These are phyloP conservation scores for Neolamprologus ventralis DNA, from an alignment of 2,113 vertebrate genomes.

Conservation along the genomic window DNA sequence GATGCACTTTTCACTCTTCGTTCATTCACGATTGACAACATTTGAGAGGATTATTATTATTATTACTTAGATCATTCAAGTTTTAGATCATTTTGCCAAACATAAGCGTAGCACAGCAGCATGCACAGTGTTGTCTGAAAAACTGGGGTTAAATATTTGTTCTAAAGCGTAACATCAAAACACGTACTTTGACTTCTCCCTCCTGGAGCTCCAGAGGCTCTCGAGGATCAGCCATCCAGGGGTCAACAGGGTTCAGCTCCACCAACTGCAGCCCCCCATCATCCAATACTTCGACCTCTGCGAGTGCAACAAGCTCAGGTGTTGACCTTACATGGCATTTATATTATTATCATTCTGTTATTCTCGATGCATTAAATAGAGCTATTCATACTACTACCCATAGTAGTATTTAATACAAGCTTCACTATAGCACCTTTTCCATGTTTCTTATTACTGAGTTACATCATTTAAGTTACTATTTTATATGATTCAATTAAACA, in stretches of 20 bases:
- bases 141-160: neutral
- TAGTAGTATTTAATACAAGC: neutral
- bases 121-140: neutral
- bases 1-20: neutral
- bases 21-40: neutral
- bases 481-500: neutral
- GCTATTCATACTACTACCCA: neutral
- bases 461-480: neutral
- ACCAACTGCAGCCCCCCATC: constrained; percentile 63
- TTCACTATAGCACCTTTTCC: neutral
- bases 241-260: constrained; percentile 72
- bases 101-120: neutral
- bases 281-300: constrained; percentile 66
- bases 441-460: neutral
- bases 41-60: accelerated
- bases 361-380: neutral
- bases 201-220: constrained; percentile 54
- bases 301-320: neutral
- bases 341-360: neutral
- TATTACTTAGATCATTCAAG: neutral
- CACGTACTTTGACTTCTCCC: constrained; percentile 72
- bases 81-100: neutral
- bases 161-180: neutral
- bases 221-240: constrained; percentile 71
- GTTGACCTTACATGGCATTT: neutral